Base-by-base conservation (phyloP, 2,113 vertebrate genomes). In the Halcyon senegalensis region DNA sequence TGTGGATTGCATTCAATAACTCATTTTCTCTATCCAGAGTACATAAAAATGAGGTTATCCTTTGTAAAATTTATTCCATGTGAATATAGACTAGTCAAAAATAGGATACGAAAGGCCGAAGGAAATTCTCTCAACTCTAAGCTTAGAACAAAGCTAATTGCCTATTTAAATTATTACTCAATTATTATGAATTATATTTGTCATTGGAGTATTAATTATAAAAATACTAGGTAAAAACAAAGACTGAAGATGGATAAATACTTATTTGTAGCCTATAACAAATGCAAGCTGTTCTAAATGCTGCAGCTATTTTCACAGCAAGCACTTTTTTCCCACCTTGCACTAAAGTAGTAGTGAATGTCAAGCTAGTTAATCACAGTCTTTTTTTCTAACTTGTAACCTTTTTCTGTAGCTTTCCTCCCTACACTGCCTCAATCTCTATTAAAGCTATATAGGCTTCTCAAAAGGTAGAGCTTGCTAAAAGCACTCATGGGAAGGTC, bases 401-500 rank as follows among this genome's bases (percentile, higher is more conserved):
- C 23, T 77, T 90, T 97, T 96, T 84, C 79, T 84, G n/a, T 87
- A 79, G 62, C 28, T 94, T 92, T 89, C 89, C 63, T 96, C 63
- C 94, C 78, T 91, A 60, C 43, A 56, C n/a, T 68, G 23, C 35
- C 43, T 96, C 77, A 72, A 51, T 92, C 84, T 92, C 81, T 80
- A 96, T 95, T 97, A 94, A 96, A 86, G 80, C 66, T 82, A 86
- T 50, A 73, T 46, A 63, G 44, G 60, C 81, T 95, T 66, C 51
- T 97, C 55, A 80, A 94, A 94, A 96, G 24, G 53, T 55, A 87
- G 51, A 87, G 59, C 28, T 94, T 82, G 43, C 79, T 97, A 87
- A 97, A 98, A 97, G 93, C 91, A 95, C 93, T 96, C 95, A 78
- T 46, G 89, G 77, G 74, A 98, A 28, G 44, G 62, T 39, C 90